Percentiles rank a stretch among this genome's conserved stretches.
Evolutionary conservation across 2,797 vertebrate species (phyloP).

Genomic region (Acanthis flammea): DNA sequence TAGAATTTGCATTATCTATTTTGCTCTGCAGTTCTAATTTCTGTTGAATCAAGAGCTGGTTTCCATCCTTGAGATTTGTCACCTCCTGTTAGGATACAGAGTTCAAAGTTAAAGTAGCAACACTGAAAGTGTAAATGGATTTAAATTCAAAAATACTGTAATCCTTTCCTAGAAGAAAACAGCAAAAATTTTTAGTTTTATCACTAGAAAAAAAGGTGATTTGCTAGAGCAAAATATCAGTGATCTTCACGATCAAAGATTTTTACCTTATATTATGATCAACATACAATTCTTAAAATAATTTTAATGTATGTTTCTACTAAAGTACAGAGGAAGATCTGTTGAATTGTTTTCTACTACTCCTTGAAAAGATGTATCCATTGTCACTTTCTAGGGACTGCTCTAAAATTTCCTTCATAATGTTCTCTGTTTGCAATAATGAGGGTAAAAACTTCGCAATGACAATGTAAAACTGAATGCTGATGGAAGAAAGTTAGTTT

Average conservation of each 20-base stretch:
- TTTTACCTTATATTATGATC: neutral
- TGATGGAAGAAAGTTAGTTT: neutral
- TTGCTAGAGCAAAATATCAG: neutral
- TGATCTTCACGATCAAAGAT: neutral
- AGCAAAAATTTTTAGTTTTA: neutral
- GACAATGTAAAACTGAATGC: neutral
- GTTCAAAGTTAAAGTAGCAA: neutral
- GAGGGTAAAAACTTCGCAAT: neutral
- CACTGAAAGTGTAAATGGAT: neutral
- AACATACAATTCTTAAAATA: neutral
- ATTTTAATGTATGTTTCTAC: neutral
- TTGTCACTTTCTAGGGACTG: neutral
- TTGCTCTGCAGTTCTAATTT: conserved; percentile 91
- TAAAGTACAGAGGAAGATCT: neutral
- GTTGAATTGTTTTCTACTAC: neutral
- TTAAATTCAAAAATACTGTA: neutral
- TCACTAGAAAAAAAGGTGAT: neutral
- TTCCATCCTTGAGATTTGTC: conserved; percentile 87
- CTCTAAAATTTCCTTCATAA: neutral
- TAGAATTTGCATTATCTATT: conserved; percentile 77
- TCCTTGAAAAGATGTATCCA: neutral
- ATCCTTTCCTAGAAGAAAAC: neutral
- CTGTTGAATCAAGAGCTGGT: conserved; percentile 93
- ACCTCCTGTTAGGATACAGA: conserved; percentile 80
- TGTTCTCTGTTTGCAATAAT: neutral